Evolutionary conservation across 2,888 invertebrate genomes (phyloP), one percentile per base, ranked within the genome.

Genomic region (Eurytoma californica): DNA sequence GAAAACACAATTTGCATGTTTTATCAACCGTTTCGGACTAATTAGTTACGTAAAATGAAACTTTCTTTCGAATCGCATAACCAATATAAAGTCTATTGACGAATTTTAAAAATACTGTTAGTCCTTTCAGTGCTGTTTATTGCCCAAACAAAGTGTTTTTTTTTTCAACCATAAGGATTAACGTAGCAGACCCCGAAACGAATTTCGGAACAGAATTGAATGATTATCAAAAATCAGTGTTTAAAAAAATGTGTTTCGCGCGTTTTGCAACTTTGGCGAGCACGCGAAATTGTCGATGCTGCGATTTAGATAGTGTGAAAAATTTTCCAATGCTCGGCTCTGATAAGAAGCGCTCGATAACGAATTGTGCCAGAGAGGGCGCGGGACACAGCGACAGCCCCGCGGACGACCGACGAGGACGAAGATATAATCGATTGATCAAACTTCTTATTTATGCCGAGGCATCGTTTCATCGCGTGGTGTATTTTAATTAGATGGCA

Each of bases 261-360:
- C 74, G 55, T 30, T 70, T 60, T 60, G 53, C 53, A n/a, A 49
- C 72, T 78, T 72, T 72, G 39, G 39, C 14, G n/a, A n/a, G 55
- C 30, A 49, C 51, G n/a, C 28, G 12, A 70, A 80, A 70, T 73
- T 58, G 55, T 70, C 72, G 67, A 77, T 60, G 61, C 66, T 55
- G 57, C 66, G 65, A 65, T 74, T 78, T 79, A 79, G 81, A 81
- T 81, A 81, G 79, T 73, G 69, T 63, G 81, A 76, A 81, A 81
- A 81, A 81, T 79, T 81, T 81, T 81, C 81, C 81, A 74, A 73
- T 67, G 73, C 60, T 18, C 67, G 63, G n/a, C 47, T 7, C 47
- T 53, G 81, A 81, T 79, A 81, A 81, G 68, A 47, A 9, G 77
- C 61, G 55, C 55, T 47, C 58, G 81, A 81, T 81, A 81, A 79